phyloP scores from a whole-genome alignment of 2,113 vertebrate genomes.

The Nestor notabilis region DNA sequence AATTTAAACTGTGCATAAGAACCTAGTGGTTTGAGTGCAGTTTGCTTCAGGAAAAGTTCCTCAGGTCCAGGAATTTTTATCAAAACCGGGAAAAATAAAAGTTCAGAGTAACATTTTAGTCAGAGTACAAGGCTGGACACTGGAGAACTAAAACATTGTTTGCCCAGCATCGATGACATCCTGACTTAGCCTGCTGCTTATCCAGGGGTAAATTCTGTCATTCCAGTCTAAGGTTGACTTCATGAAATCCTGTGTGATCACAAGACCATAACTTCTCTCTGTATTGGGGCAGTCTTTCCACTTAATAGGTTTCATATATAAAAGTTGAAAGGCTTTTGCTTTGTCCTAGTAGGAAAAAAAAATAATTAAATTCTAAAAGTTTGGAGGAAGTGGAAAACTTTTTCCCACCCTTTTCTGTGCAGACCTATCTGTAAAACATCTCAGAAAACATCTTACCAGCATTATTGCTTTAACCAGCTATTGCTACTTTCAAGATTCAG shows the following conservation, averaged over 20 bases:
- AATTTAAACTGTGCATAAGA: conserved; percentile 52
- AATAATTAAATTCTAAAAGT: background rate
- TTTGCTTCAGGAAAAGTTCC: conserved; percentile 36
- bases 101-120: background rate
- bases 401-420: background rate
- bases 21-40: background rate
- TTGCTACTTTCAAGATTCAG: background rate
- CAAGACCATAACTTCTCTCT: background rate
- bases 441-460: background rate
- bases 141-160: background rate
- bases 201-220: background rate
- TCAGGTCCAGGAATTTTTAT: conserved; percentile 39
- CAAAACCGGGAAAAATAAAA: background rate
- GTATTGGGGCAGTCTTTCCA: background rate
- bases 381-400: background rate
- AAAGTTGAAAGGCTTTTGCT: background rate
- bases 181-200: background rate
- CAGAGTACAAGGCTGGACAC: background rate
- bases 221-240: background rate
- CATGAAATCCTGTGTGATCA: background rate
- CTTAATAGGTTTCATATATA: background rate
- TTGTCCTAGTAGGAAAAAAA: background rate
- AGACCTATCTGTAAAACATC: background rate
- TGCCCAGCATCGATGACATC: background rate
- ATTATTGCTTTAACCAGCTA: background rate